Evolutionary conservation across 2,113 vertebrate species (phyloP).

Genomic region (Gavia stellata): DNA sequence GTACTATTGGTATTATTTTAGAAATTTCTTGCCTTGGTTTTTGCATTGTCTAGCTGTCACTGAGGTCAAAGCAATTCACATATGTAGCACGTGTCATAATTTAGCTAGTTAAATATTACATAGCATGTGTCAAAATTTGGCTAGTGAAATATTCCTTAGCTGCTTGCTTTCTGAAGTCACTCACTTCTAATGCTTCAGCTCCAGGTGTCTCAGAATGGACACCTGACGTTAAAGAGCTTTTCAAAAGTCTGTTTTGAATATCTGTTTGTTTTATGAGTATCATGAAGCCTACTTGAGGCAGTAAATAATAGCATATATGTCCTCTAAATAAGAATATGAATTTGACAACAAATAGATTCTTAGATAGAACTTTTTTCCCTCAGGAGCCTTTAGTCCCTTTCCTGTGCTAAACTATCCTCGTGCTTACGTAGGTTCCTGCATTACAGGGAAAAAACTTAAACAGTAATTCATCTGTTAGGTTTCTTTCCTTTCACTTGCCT

Average conservation of each 20-base stretch:
- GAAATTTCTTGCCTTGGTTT: not conserved
- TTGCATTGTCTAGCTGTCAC: not conserved
- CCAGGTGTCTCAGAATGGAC: not conserved
- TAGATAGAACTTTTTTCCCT: not conserved
- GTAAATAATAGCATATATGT: not conserved
- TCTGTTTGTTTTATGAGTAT: not conserved
- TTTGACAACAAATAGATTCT: not conserved
- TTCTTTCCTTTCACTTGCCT: not conserved
- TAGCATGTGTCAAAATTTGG: not conserved
- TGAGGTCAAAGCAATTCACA: not conserved
- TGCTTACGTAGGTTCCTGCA: not conserved
- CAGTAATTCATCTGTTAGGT: not conserved
- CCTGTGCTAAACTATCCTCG: not conserved
- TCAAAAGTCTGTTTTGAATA: not conserved
- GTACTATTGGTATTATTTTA: not conserved
- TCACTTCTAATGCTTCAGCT: not conserved
- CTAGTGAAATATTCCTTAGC: not conserved
- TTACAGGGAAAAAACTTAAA: not conserved
- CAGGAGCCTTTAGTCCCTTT: not conserved
- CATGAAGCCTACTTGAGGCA: not conserved
- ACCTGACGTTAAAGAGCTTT: not conserved
- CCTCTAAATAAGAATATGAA: not conserved
- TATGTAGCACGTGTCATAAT: not conserved
- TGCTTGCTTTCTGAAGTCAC: not conserved
- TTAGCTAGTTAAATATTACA: not conserved